Evolutionary conservation across 2,797 vertebrate species (phyloP), one percentile per base, ranked within the genome.

Genomic region (Muraenolepis orangiensis): DNA sequence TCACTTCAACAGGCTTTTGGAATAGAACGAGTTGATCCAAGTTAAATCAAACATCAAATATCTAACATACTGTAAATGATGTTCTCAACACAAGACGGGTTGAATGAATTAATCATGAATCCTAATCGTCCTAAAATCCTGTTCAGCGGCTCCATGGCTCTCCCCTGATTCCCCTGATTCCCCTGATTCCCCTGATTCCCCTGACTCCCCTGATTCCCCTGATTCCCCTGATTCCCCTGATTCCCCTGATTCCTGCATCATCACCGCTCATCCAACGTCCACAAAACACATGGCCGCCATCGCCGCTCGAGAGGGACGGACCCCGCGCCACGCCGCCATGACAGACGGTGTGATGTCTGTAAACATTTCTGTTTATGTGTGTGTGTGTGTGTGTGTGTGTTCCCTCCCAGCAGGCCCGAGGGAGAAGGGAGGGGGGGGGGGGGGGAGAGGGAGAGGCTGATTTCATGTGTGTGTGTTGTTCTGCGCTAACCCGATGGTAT

Each of bases 401-500:
- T 93, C 89, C 81, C 85, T 90, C 87, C 85, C 87, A 82, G 78
- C 81, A 80, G 90, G 90, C 91, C 89, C 81, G 83, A 85, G 87
- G 86, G 82, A 81, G 91, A 92, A 81, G n/a, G n/a, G n/a, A n/a
- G n/a, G n/a, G n/a, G n/a, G n/a, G n/a, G n/a, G n/a, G n/a, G n/a
- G n/a, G n/a, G n/a, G n/a, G n/a, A n/a, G n/a, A n/a, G n/a, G n/a
- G n/a, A n/a, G n/a, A n/a, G n/a, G n/a, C n/a, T 92, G 89, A 93
- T 93, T 93, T 93, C 91, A 92, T 94, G 88, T 91, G 90, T 91
- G 89, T 91, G 91, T 92, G 92, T 87, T 84, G 82, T 92, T 91
- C 88, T 90, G 78, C 78, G 81, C 78, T 86, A 78, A 93, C 88
- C 91, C 86, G 84, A 91, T 89, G 91, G 87, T 92, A 82, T 87